Evolutionary conservation across 2,113 vertebrate genomes (phyloP), one percentile per base, ranked within the genome.

Genomic region (Notechis scutatus): DNA sequence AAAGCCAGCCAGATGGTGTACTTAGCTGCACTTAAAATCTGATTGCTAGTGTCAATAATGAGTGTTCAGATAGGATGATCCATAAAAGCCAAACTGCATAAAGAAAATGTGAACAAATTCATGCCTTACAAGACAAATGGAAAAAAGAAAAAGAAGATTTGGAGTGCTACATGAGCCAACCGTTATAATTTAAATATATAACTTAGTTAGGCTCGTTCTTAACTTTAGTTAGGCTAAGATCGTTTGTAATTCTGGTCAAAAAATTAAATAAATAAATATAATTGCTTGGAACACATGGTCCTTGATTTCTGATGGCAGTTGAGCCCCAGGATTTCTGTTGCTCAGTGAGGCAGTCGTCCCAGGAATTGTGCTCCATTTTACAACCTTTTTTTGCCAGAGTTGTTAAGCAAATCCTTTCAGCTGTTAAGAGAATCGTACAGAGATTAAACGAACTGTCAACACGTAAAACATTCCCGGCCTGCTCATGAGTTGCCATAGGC

Each of bases 11-110:
- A 98, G 98, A 98, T 98, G 97, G 97, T 98, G 92, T 97, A 96
- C 97, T 98, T 98, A 97, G 96, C 96, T 97, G 97, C 97, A 97
- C 97, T 98, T 98, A 97, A 97, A 98, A 97, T 97, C 97, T 97
- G 96, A 97, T 97, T 97, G 97, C 97, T 94, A 95, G 94, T 97
- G 97, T 97, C 97, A 97, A 97, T 98, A 97, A 97, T 95, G 96
- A 97, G 97, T 97, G 97, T 96, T 97, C 97, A 97, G 97, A 97
- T 97, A 3, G 2, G 96, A 96, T 97, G 97, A 45, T 88, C 95
- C 97, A 96, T 97, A 97, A 96, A 98, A 97, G 97, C 88, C 95
- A 96, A 90, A 97, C 93, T 94, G 96, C 96, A 93, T 95, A 97
- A 95, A 97, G 93, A 96, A 96, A 95, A 94, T 92, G 94, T 95